Conservation (phyloP, 2,888 invertebrate genomes). For the Campoletis raptor region DNA sequence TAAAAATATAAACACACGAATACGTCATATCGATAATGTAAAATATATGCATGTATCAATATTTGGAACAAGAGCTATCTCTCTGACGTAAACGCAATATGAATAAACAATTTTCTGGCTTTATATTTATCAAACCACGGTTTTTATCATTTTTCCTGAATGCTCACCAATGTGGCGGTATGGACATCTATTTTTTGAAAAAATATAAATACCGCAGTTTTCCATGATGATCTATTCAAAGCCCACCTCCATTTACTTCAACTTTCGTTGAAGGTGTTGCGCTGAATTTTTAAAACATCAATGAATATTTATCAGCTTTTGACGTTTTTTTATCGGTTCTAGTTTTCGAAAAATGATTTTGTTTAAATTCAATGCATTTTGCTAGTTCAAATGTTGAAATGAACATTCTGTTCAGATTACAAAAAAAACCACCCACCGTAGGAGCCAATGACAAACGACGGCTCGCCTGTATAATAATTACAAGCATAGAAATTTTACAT, state of each 20-base stretch:
- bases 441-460: background rate
- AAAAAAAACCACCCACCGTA: background rate
- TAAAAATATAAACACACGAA: background rate
- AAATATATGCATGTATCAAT: background rate
- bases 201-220: background rate
- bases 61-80: background rate
- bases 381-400: background rate
- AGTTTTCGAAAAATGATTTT: background rate
- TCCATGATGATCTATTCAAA: background rate
- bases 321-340: background rate
- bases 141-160: background rate
- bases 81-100: background rate
- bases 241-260: too few relatives aligned
- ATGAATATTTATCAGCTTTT: background rate
- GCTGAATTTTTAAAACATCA: background rate
- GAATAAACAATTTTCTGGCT: constrained; percentile 4
- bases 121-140: background rate
- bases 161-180: background rate
- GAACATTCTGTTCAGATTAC: background rate
- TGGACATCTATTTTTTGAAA: background rate
- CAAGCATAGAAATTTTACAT: background rate
- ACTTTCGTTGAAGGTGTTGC: background rate
- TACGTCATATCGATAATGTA: background rate
- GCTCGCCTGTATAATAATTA: background rate
- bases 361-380: background rate